These are phyloP conservation scores for Darevskia mixta DNA, from an alignment of 2,797 vertebrate genomes.

Conservation along the genomic window DNA sequence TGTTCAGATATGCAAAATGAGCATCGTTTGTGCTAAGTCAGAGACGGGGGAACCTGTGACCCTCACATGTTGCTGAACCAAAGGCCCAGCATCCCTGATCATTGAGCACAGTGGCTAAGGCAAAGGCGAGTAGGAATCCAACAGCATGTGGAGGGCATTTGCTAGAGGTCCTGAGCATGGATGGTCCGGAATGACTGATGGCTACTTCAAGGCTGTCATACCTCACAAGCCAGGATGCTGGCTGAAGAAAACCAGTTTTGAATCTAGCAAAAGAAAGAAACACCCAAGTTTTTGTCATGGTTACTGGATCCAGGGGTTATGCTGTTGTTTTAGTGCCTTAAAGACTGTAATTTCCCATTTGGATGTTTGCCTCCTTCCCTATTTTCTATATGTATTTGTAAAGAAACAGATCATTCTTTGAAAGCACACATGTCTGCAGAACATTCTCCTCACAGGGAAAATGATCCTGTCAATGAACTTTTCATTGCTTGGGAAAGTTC, in stretches of 20 bases:
- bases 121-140: no score
- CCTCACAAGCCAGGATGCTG: not conserved
- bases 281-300: not conserved
- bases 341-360: not conserved
- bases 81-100: no score
- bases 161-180: no score
- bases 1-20: not conserved
- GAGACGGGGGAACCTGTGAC: no score
- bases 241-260: not conserved
- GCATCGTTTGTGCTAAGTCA: not conserved
- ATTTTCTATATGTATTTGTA: not conserved
- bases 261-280: not conserved
- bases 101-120: not conserved
- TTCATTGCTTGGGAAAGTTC: not conserved
- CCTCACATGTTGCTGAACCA: no score
- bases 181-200: no score
- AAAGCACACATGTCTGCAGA: not conserved
- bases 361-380: not conserved
- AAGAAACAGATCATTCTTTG: not conserved
- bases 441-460: not conserved
- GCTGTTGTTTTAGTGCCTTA: not conserved
- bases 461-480: slow-evolving; percentile 2
- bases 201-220: not conserved
- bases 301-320: no score
- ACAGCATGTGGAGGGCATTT: no score